Percentiles rank a stretch among this genome's conserved stretches.
phyloP scores from a whole-genome alignment of 2,797 vertebrate species.

The Sebastes wilsoni region DNA sequence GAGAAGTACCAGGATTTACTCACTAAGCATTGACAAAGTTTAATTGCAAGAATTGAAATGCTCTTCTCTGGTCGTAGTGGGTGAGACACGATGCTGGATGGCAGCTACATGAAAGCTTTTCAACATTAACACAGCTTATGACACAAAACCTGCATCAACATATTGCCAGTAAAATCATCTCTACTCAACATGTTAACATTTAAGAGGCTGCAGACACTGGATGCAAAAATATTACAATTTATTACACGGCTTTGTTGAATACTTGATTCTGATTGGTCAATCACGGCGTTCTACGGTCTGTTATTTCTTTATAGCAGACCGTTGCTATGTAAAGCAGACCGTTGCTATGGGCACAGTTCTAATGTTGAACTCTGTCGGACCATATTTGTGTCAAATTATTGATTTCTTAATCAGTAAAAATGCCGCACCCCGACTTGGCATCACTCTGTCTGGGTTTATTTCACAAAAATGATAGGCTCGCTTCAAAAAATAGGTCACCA shows the following conservation, averaged over 20 bases:
- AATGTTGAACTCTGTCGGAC: no score
- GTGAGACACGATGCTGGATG: background rate
- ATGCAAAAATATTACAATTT: background rate
- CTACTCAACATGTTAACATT: background rate
- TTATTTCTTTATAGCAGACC: no score
- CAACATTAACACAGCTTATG: background rate
- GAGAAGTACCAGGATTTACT: background rate
- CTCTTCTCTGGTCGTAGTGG: background rate
- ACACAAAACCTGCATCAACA: background rate
- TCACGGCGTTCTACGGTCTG: no score
- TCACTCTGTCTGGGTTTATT: no score
- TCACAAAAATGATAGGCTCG: no score
- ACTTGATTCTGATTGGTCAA: no score
- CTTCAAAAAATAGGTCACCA: background rate
- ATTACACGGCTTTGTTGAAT: no score
- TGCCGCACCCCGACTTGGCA: no score
- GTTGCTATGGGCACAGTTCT: no score
- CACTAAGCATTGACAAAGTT: background rate
- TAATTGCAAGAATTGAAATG: background rate
- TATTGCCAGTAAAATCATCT: background rate
- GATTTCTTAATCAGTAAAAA: no score
- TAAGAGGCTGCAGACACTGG: background rate
- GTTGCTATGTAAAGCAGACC: no score
- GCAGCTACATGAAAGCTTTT: background rate
- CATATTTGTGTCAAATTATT: no score